Percentiles rank a stretch among this genome's conserved stretches.
These are phyloP conservation scores for Piscicola geometra DNA, from an alignment of 2,888 invertebrate species.

Conservation along the genomic window DNA sequence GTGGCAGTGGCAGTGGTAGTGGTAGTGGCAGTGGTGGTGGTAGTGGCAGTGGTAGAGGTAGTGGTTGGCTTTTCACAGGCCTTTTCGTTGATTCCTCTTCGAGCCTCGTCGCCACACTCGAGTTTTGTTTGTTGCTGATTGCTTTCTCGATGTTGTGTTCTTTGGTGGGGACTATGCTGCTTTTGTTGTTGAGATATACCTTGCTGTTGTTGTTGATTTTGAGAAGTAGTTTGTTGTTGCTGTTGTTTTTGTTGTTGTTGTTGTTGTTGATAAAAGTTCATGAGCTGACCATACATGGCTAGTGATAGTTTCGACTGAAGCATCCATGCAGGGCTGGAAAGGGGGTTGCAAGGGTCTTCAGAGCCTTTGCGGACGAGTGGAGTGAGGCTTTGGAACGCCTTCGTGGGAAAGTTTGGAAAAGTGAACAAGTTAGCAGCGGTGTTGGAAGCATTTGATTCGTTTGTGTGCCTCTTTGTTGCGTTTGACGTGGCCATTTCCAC, in stretches of 20 bases:
- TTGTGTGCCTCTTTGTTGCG: background rate
- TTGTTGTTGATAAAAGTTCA: constrained; percentile 24
- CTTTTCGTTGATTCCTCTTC: too few species aligned
- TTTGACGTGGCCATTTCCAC: constrained; percentile 52
- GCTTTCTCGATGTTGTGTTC: too few species aligned
- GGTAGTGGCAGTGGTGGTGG: too few species aligned
- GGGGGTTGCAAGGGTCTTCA: too few species aligned
- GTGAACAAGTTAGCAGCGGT: background rate
- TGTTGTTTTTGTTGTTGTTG: constrained; percentile 30
- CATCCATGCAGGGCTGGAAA: constrained; percentile 5
- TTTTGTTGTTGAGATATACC: background rate
- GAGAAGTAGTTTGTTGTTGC: constrained; percentile 4
- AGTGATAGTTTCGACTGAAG: constrained; percentile 20
- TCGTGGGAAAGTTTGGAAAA: background rate
- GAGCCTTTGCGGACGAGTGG: too few species aligned
- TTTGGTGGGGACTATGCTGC: too few species aligned
- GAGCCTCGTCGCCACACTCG: too few species aligned
- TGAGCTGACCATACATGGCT: constrained; percentile 27
- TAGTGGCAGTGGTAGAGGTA: too few species aligned
- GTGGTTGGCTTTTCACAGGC: too few species aligned
- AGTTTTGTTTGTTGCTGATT: too few species aligned
- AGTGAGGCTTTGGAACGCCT: too few species aligned
- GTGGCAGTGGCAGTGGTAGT: too few species aligned
- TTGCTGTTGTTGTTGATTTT: background rate
- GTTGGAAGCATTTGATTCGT: background rate